Evolutionary conservation across 2,888 invertebrate species (phyloP), one percentile per base, ranked within the genome.

Genomic region (Tachina fera): DNA sequence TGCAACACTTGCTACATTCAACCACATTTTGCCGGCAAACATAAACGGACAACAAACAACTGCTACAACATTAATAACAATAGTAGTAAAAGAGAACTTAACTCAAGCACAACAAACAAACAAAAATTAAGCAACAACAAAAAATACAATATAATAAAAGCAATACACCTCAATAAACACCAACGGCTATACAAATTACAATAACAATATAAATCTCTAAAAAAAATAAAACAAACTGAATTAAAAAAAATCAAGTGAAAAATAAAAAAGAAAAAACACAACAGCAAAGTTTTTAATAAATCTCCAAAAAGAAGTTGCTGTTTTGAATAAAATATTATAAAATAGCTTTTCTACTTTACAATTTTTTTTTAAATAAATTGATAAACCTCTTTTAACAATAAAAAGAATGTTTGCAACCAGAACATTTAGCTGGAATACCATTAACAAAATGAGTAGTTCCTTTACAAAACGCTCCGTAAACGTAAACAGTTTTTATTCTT

Each of bases 1-100:
- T 83, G 83, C 86, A 86, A 83, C 83, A 86, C 85, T 86, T 86
- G 85, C 83, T 79, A 83, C 71, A 83, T 83, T 83, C 75, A 86
- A 86, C 85, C 78, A 65, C 86, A 83, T 75, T 85, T 83, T 86
- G 78, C 86, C 79, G 86, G 83, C 83, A 83, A 83, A 79, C 65
- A 79, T 83, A 86, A 86, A 86, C 71, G 65, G 67, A 75, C 43
- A 65, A 82, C 6, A 60, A 60, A 53, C 13, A 39, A 63, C 78
- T 31, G 63, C 63, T 58, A 74, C 45, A 79, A 61, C 56, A 67
- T 45, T 43, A 70, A 31, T 39, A 75, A 81, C 49, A 63, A 63
- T 14, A 70, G 63, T 13, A 65, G 53, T 61, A 31, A 65, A 51
- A 51, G 49, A 43, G 51, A 81, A 81, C 67, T 60, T 65, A 60